Evolutionary conservation across 2,113 vertebrate species (phyloP), one percentile per base, ranked within the genome.

Genomic region (Hiodon alosoides): DNA sequence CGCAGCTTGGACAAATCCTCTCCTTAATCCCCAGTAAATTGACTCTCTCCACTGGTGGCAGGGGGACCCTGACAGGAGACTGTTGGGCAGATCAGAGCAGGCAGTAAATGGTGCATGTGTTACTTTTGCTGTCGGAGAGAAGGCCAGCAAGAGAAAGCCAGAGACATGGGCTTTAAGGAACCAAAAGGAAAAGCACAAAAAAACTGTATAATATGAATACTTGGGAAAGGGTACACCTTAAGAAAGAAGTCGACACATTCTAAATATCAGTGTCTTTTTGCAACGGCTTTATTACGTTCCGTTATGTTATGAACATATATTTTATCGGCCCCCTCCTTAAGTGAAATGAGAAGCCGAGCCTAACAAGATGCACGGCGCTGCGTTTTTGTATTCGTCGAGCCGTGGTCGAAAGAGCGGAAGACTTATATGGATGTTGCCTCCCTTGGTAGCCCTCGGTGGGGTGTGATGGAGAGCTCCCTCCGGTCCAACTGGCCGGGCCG

Each of bases 11-110:
- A 59, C 59, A 58, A 64, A 54, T 65, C 60, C 71, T 65, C 17
- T 5, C 11, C 16, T 52, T 73, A 73, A 73, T 73, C 71, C 60
- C 59, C 60, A 73, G 71, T 73, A 73, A 73, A 73, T 65, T 73
- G 71, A 64, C 60, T 64, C 60, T 73, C 60, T 50, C 58, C 71
- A 64, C 47, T 53, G 60, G 71, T 73, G 61, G 50, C 71, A 53
- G 50, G 58, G 61, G 60, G 48, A 62, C 60, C 4, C 17, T 46
- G 62, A 46, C 62, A 46, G 47, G 62, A 65, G 31, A 31, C 31
- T 31, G 31, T 31, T 31, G 31, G 31, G 31, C 67, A 55, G 67
- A 54, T 69, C 67, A 69, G 50, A 54, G 67, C 67, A 3, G 67
- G 67, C 17, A 53, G 52, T 52, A 17, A 7, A 59, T 50, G 46